These are phyloP conservation scores for Nesidiocoris tenuis DNA, from an alignment of 2,888 invertebrate genomes.

Conservation along the genomic window DNA sequence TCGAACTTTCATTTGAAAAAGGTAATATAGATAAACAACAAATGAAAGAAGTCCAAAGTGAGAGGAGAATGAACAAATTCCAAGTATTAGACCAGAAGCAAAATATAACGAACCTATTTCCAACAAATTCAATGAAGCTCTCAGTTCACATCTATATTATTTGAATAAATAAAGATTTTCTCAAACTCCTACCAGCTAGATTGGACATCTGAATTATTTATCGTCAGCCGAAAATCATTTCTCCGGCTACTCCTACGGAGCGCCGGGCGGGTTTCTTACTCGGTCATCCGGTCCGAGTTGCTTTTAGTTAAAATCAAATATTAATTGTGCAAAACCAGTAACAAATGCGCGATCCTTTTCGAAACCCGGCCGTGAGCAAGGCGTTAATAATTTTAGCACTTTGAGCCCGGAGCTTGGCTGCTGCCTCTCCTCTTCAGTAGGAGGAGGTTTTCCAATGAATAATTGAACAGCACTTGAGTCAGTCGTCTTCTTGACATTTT, in stretches of 20 bases:
- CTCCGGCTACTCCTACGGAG: not conserved
- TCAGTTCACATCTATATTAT: too few species aligned
- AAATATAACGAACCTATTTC: too few species aligned
- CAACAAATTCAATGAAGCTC: too few species aligned
- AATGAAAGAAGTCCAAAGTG: too few species aligned
- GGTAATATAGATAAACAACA: too few species aligned
- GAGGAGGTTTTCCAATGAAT: constrained; percentile 27
- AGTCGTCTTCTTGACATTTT: constrained; percentile 38
- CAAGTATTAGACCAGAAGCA: too few species aligned
- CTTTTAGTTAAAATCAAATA: not conserved
- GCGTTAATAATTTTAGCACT: constrained; percentile 33
- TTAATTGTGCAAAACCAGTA: not conserved
- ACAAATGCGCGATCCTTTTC: not conserved
- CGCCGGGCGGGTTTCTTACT: not conserved
- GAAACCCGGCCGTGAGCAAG: not conserved
- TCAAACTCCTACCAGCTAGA: too few species aligned
- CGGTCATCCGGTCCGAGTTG: not conserved
- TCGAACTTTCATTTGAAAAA: too few species aligned
- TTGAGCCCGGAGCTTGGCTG: constrained; percentile 14
- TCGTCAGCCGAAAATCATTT: not conserved
- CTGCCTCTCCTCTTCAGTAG: not conserved
- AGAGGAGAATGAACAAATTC: too few species aligned
- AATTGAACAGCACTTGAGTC: constrained; percentile 39
- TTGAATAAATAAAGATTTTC: too few species aligned
- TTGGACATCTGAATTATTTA: not conserved